Evolutionary conservation across 2,113 vertebrate genomes (phyloP).

Genomic region (Polyodon spathula): DNA sequence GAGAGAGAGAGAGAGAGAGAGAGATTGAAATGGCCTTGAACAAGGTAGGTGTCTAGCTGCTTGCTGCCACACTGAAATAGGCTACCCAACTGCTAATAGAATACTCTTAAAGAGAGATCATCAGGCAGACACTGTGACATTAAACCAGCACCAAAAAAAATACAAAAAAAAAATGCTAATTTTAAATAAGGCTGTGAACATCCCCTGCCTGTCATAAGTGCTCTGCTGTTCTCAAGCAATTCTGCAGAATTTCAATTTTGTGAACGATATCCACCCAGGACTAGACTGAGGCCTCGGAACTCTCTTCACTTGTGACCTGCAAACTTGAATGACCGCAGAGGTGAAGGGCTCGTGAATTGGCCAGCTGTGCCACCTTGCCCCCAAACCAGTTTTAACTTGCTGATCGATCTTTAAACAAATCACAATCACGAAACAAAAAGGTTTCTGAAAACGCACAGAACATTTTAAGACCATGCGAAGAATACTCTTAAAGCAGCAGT

Average conservation of each 20-base stretch:
- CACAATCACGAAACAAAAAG: background rate
- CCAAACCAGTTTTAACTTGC: too few relatives aligned
- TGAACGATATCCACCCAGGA: too few relatives aligned
- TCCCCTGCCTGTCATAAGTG: conserved; percentile 26
- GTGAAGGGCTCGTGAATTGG: too few relatives aligned
- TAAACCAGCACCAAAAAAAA: background rate
- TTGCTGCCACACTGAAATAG: conserved; percentile 34
- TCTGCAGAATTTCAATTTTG: background rate
- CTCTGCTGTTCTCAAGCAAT: too few relatives aligned
- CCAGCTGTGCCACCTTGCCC: too few relatives aligned
- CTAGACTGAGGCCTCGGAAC: too few relatives aligned
- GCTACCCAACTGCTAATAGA: conserved; percentile 35
- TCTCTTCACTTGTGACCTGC: too few relatives aligned
- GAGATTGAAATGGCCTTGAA: conserved; percentile 51
- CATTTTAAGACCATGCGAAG: too few relatives aligned
- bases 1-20: conserved; percentile 41
- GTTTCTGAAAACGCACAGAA: too few relatives aligned
- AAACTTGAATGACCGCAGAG: too few relatives aligned
- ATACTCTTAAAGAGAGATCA: conserved; percentile 47
- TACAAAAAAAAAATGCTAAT: conserved; percentile 31
- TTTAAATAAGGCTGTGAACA: conserved; percentile 1
- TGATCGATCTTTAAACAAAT: too few relatives aligned
- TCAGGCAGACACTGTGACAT: conserved; percentile 13
- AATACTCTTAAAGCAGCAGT: too few relatives aligned
- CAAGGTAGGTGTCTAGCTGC: conserved; percentile 48